Evolutionary conservation across 2,888 invertebrate species (phyloP), one percentile per base, ranked within the genome.

Genomic region (Rambutsinella grinnellia): DNA sequence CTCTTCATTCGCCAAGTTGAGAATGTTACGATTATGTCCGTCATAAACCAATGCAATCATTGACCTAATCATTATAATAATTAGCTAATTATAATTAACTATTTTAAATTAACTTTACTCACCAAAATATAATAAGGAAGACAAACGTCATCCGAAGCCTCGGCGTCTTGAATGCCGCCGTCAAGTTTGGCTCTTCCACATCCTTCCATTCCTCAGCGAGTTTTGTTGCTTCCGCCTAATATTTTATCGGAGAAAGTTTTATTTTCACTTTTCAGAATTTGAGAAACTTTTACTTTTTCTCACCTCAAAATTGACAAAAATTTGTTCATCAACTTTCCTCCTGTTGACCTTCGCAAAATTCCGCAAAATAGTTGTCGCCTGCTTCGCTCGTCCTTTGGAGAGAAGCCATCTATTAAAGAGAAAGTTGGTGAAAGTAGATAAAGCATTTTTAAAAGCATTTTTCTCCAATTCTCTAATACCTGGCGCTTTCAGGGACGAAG

Each of bases 1-100:
- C 2, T 79, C 54, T 6, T 53, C 72, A 63, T 80, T 62, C 27
- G 78, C 80, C 54, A 95, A 87, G 10, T 94, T 93, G 0, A 94
- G 93, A 0, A 95, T 94, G 85, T 95, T 95, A 85, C 95, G 89
- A 17, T 95, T 94, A 85, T 96, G 95, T 0, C 94, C 94, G 85
- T 95, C 94, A 86, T 95, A 94, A 0, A 94, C 94, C 85, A 95
- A 85, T 0, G 94, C 94, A 70, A 95, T 93, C n/a, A 93, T 91
- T 93, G 94, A 94, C 89, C 89, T 89, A 81, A 36, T 13, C 5
- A 36, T 8, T 36, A 36, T n/a, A n/a, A n/a, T n/a, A n/a, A n/a
- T n/a, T n/a, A n/a, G n/a, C n/a, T n/a, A n/a, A n/a, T n/a, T n/a
- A n/a, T n/a, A n/a, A n/a, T 36, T 36, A 8, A 36, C 36, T 36